Conservation (phyloP, 53 echinoderm and acorn worm species). For the Glandiceps talaboti region DNA sequence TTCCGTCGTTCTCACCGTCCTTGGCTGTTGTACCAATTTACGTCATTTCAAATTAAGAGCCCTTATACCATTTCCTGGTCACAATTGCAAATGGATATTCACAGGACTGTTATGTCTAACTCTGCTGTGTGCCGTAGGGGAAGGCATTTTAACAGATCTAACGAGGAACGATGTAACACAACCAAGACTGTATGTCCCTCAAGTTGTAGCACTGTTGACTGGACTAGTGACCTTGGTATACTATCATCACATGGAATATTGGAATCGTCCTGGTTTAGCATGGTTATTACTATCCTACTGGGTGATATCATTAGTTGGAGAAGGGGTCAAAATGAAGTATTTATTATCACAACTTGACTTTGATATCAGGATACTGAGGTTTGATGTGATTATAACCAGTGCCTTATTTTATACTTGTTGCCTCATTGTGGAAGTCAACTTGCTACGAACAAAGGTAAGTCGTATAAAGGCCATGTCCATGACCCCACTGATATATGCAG, state of each 20-base stretch:
- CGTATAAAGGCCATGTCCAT: too few relatives aligned
- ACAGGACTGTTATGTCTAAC: constrained; percentile 23
- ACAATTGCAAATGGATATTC: constrained; percentile 44
- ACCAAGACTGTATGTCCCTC: constrained; percentile 46
- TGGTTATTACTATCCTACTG: constrained; percentile 58
- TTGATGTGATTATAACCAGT: too few relatives aligned
- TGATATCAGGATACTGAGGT: too few relatives aligned
- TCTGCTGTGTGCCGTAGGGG: too few relatives aligned
- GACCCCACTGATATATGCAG: too few relatives aligned
- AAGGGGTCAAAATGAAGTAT: too few relatives aligned
- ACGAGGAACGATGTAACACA: constrained; percentile 4
- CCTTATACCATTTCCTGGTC: constrained; percentile 50
- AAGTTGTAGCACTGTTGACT: constrained; percentile 2
- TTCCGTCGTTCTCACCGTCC: constrained; percentile 27
- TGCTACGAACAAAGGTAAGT: too few relatives aligned
- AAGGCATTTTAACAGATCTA: constrained; percentile 41
- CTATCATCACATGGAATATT: constrained; percentile 52
- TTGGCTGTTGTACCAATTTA: constrained; percentile 21
- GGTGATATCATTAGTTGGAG: too few relatives aligned
- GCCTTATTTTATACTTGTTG: too few relatives aligned
- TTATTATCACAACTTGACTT: too few relatives aligned
- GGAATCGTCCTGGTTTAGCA: too few relatives aligned
- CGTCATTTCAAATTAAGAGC: constrained; percentile 6
- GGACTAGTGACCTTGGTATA: constrained; percentile 34
- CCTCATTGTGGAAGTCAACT: too few relatives aligned